Percentiles rank a stretch among this genome's conserved stretches.
phyloP scores from a whole-genome alignment of 2,888 invertebrate genomes.

The Nomada ferruginata region DNA sequence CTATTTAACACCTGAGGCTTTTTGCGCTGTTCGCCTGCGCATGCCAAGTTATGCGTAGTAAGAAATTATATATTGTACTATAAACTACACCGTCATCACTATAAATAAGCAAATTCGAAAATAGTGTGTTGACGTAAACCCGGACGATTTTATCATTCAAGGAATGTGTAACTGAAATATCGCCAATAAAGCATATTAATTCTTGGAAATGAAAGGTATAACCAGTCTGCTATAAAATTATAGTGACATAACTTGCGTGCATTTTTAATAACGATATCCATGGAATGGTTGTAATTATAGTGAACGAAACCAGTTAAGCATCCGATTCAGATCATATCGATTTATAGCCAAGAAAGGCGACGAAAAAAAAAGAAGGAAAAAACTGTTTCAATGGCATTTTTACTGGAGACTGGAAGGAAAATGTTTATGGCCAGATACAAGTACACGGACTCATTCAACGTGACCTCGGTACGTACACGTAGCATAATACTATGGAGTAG shows the following conservation, averaged over 20 bases:
- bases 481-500: background rate
- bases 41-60: background rate
- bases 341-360: background rate
- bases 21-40: conserved; percentile 17
- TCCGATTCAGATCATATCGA: background rate
- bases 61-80: background rate
- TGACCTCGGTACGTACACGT: too few species aligned
- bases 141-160: too few species aligned
- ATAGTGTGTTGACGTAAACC: background rate
- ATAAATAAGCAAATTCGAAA: background rate
- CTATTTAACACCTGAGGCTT: background rate
- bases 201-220: background rate
- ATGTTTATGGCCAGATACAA: too few species aligned
- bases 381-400: too few species aligned
- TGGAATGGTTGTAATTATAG: too few species aligned
- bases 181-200: background rate
- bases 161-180: background rate
- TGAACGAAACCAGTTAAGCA: too few species aligned
- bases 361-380: too few species aligned
- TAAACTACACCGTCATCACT: background rate
- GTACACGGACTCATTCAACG: too few species aligned
- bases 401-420: too few species aligned
- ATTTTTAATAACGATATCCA: background rate
- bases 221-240: background rate
- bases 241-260: too few species aligned